Conservation (phyloP, 2,113 vertebrate genomes). For the Nematolebias whitei region DNA sequence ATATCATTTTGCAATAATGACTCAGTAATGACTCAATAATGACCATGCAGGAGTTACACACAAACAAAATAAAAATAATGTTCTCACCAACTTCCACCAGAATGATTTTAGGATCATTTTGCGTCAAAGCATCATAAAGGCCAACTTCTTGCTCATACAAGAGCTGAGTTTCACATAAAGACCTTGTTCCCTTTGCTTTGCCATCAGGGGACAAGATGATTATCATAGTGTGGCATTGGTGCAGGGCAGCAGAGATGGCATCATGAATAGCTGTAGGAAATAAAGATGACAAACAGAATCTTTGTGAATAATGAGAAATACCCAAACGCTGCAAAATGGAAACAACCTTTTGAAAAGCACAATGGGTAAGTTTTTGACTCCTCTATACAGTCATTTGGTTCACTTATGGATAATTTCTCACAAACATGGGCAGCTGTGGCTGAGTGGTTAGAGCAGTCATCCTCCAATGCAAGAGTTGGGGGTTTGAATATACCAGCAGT, state of each 20-base stretch:
- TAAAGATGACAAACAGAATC: background rate
- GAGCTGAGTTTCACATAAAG: conserved; percentile 35
- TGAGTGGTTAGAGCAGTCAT: too few relatives aligned
- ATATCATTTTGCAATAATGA: too few relatives aligned
- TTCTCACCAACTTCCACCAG: conserved; percentile 81
- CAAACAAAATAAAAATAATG: background rate
- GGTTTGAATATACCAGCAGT: too few relatives aligned
- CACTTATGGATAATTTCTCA: background rate
- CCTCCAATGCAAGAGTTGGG: too few relatives aligned
- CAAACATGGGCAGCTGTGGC: too few relatives aligned
- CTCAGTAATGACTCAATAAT: too few relatives aligned
- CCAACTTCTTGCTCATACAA: conserved; percentile 82
- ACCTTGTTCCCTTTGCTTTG: background rate
- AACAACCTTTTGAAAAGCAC: too few relatives aligned
- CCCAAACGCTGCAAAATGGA: background rate
- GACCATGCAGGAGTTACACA: too few relatives aligned
- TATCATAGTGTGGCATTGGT: conserved; percentile 83
- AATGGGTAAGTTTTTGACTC: too few relatives aligned
- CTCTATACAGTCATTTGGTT: background rate
- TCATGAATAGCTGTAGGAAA: conserved; percentile 77
- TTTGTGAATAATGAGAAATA: background rate
- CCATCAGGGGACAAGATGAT: conserved; percentile 74
- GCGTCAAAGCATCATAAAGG: conserved; percentile 83
- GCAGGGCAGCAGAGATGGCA: conserved; percentile 73
- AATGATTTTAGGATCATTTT: conserved; percentile 81